phyloP scores from a whole-genome alignment of 2,797 vertebrate genomes.

The Chaetophractus vellerosus region DNA sequence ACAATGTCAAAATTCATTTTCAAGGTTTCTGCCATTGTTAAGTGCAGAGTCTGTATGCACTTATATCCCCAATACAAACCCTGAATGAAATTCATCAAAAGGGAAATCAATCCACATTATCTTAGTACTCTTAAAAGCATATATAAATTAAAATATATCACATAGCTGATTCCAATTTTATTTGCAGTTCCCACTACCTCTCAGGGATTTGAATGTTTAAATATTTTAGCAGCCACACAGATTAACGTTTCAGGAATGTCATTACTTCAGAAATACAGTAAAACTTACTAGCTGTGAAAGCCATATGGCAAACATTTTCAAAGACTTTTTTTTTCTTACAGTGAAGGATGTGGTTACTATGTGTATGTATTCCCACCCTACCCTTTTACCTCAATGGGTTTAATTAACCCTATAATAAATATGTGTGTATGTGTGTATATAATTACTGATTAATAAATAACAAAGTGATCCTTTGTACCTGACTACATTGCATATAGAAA shows the following conservation, averaged over 20 bases:
- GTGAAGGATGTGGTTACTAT: neutral
- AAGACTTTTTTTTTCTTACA: neutral
- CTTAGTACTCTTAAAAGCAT: slow-evolving; percentile 68
- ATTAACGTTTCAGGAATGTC: slow-evolving; percentile 45
- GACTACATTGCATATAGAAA: neutral
- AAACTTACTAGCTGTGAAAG: neutral
- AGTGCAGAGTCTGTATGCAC: slow-evolving; percentile 7
- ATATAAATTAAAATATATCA: slow-evolving; percentile 72
- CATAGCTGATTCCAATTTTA: slow-evolving; percentile 66
- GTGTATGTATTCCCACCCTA: neutral
- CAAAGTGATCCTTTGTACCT: neutral
- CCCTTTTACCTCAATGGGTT: neutral
- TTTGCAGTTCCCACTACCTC: slow-evolving; percentile 68
- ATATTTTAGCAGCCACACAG: slow-evolving; percentile 61
- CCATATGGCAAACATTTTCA: neutral
- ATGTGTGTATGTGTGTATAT: neutral
- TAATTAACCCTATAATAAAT: neutral
- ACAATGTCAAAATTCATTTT: slow-evolving; percentile 75
- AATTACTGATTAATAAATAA: neutral
- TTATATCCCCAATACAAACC: slow-evolving; percentile 62
- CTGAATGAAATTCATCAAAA: slow-evolving; percentile 74
- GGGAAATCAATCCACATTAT: slow-evolving; percentile 73
- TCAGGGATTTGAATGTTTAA: slow-evolving; percentile 69
- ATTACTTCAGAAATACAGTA: slow-evolving; percentile 43
- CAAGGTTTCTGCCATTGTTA: slow-evolving; percentile 69